Percentiles rank a stretch among this genome's conserved stretches.
Evolutionary conservation across 2,888 invertebrate genomes (phyloP).

Genomic region (Sipha maydis): DNA sequence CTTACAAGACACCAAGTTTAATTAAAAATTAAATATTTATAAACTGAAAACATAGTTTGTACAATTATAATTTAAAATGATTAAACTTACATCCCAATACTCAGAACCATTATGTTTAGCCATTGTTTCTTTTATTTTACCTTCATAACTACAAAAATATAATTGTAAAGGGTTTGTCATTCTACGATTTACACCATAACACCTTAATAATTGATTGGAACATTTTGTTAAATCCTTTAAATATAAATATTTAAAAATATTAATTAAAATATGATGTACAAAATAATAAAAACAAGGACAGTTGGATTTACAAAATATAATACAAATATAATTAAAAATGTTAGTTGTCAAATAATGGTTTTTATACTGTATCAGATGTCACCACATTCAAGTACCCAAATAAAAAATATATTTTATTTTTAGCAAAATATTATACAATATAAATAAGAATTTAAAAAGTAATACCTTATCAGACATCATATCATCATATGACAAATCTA

Average conservation of each 20-base stretch:
- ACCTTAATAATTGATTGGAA: constrained; percentile 87
- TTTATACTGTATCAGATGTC: no score
- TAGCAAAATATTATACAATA: no score
- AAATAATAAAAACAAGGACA: background rate
- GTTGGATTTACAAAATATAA: background rate
- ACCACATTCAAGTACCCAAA: no score
- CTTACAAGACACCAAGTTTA: no score
- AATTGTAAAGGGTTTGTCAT: constrained; percentile 82
- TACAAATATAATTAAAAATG: background rate
- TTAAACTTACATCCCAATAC: constrained; percentile 86
- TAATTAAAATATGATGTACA: background rate
- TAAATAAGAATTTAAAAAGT: background rate
- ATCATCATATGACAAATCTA: constrained; percentile 92
- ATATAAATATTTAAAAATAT: constrained; percentile 38
- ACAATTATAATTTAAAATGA: no score
- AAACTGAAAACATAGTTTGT: no score
- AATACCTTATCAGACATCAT: constrained; percentile 75
- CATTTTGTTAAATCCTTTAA: constrained; percentile 83
- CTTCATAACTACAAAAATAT: constrained; percentile 82
- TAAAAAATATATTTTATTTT: no score
- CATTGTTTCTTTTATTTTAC: constrained; percentile 79
- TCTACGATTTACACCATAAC: constrained; percentile 90
- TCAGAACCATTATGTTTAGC: constrained; percentile 86
- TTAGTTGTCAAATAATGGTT: no score
- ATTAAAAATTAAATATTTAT: no score